Conservation (phyloP, 2,113 vertebrate species). For the Cricetomys ansorgei region DNA sequence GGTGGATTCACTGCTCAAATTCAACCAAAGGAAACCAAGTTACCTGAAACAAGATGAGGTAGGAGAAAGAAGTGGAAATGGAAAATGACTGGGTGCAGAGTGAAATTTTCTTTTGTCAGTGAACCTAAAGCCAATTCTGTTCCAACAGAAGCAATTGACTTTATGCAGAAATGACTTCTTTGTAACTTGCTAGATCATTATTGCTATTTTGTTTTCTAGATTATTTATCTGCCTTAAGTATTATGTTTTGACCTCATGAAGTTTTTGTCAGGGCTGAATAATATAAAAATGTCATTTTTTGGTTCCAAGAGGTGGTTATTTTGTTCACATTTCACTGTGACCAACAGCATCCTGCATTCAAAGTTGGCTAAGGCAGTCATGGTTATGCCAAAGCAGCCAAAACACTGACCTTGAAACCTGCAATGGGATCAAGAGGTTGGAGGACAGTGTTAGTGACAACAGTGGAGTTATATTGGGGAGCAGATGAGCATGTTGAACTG, state of each 20-base stretch:
- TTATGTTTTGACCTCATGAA: background rate
- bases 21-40: background rate
- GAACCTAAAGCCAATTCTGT: background rate
- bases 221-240: background rate
- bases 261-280: background rate
- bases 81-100: background rate
- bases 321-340: background rate
- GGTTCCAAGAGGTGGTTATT: background rate
- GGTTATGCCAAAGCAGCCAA: background rate
- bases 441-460: background rate
- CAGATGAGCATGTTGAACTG: background rate
- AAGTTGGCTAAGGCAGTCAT: background rate
- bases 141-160: background rate
- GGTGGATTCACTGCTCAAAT: background rate
- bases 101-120: background rate
- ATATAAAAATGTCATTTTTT: constrained; percentile 3
- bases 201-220: background rate
- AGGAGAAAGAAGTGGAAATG: background rate
- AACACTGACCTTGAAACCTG: background rate
- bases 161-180: background rate
- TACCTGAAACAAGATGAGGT: background rate
- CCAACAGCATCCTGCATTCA: background rate
- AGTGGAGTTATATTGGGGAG: background rate
- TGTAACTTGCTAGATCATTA: background rate
- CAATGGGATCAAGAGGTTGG: background rate